These are phyloP conservation scores for Circaetus gallicus DNA, from an alignment of 2,113 vertebrate species.

Conservation along the genomic window DNA sequence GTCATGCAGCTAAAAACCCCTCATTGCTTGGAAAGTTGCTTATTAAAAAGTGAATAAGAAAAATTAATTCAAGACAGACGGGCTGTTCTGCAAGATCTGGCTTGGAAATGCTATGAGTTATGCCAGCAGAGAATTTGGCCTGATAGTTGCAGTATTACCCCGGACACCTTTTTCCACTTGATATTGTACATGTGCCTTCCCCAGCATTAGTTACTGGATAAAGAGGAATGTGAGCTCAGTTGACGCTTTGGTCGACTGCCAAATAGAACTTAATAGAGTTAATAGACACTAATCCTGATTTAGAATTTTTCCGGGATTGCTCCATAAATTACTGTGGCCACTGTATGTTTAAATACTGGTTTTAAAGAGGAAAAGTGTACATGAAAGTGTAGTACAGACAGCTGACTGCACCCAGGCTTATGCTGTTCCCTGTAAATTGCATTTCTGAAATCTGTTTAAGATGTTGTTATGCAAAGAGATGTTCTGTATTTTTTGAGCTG, in stretches of 20 bases:
- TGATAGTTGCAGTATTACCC: background rate
- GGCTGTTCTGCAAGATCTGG: constrained; percentile 8
- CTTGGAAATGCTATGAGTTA: background rate
- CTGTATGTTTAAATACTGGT: background rate
- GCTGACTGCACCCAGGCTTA: background rate
- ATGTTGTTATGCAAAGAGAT: background rate
- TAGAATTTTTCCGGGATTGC: constrained; percentile 30
- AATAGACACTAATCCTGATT: constrained; percentile 44
- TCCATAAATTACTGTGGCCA: background rate
- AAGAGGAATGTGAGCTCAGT: background rate
- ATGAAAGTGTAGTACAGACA: background rate
- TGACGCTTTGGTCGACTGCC: constrained; percentile 29
- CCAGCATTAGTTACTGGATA: background rate
- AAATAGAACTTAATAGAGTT: constrained; percentile 41
- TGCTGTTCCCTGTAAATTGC: background rate
- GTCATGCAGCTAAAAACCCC: constrained; percentile 48
- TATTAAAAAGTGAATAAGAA: constrained; percentile 49
- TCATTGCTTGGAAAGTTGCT: constrained; percentile 51
- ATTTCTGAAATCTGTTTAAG: background rate
- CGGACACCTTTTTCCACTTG: background rate
- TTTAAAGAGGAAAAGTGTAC: background rate
- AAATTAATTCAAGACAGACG: constrained; percentile 24
- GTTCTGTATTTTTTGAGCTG: background rate
- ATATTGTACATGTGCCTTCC: background rate
- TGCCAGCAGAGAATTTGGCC: constrained; percentile 38